Evolutionary conservation across 2,797 vertebrate genomes (phyloP), one percentile per base, ranked within the genome.

Genomic region (Enteromius unitaeniatus): DNA sequence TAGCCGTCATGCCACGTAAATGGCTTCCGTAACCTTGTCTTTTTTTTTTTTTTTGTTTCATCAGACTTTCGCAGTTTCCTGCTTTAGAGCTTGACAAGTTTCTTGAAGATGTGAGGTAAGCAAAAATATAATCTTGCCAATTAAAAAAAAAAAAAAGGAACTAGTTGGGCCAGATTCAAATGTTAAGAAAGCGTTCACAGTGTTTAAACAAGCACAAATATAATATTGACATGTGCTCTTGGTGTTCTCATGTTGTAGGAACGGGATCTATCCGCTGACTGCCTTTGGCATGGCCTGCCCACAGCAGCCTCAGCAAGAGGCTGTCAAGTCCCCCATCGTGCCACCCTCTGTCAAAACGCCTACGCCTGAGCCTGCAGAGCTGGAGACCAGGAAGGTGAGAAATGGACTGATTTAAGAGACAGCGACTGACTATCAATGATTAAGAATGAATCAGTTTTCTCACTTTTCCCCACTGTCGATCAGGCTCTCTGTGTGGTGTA

Each of bases 81-180:
- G 97, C 98, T 0, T 91, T 99, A 75, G 98, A 99, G 91, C 87
- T 99, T 88, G 98, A 99, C 93, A 99, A 99, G 88, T 99, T 99
- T 91, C 95, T 99, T 84, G 98, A 99, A 92, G 98, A 99, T 85
- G 98, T 99, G 55, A 96, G 97, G 98, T 99, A 87, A 92, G 81
- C 26, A 31, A 64, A 84, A 51, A 65, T n/a, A 15, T 34, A 60
- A 9, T 31, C 47, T 72, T 72, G 6, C 11, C 19, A 73, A 13
- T 21, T 13, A 13, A 45, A 45, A 45, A 45, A 45, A 45, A 42
- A 42, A 42, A 42, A 42, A 42, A 42, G 0, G 17, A 8, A n/a
- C 7, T 0, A 55, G 10, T 4, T 23, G 19, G 8, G 2, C 7
- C 0, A 28, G 15, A 37, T 80, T 34, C 6, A 28, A 2, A 72